These are phyloP conservation scores for Drosophila fungiperda DNA, from an alignment of 2,888 invertebrate genomes.

Conservation along the genomic window DNA sequence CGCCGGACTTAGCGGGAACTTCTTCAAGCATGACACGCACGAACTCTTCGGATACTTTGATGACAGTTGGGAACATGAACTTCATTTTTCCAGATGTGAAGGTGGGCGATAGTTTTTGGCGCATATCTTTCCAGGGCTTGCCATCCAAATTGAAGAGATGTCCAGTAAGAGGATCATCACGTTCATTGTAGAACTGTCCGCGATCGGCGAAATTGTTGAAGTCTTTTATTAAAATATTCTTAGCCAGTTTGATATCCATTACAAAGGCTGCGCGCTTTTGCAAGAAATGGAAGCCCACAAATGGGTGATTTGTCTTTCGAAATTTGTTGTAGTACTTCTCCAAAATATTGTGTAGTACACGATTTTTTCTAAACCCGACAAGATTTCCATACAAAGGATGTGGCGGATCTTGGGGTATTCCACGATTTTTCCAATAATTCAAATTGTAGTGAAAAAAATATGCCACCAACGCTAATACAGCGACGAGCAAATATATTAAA, in stretches of 20 bases:
- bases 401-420: constrained; percentile 52
- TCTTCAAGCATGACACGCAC: constrained; percentile 46
- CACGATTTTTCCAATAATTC: constrained; percentile 53
- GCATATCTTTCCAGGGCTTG: constrained; percentile 84
- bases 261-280: constrained; percentile 57
- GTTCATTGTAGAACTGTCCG: constrained; percentile 78
- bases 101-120: constrained; percentile 83
- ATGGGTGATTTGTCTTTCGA: constrained; percentile 42
- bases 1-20: constrained; percentile 28
- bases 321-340: constrained; percentile 57
- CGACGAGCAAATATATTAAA: constrained; percentile 52
- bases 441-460: constrained; percentile 43
- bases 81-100: constrained; percentile 80
- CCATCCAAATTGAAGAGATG: constrained; percentile 84
- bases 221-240: constrained; percentile 66
- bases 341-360: constrained; percentile 30
- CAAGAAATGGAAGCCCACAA: constrained; percentile 71
- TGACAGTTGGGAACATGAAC: constrained; percentile 69
- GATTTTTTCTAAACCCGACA: constrained; percentile 45
- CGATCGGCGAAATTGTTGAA: constrained; percentile 83
- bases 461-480: constrained; percentile 44
- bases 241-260: constrained; percentile 62
- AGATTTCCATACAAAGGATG: constrained; percentile 55
- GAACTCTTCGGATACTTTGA: constrained; percentile 65
- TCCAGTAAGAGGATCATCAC: constrained; percentile 82